Evolutionary conservation across 2,797 vertebrate genomes (phyloP), one percentile per base, ranked within the genome.

Genomic region (Ceryle rudis): DNA sequence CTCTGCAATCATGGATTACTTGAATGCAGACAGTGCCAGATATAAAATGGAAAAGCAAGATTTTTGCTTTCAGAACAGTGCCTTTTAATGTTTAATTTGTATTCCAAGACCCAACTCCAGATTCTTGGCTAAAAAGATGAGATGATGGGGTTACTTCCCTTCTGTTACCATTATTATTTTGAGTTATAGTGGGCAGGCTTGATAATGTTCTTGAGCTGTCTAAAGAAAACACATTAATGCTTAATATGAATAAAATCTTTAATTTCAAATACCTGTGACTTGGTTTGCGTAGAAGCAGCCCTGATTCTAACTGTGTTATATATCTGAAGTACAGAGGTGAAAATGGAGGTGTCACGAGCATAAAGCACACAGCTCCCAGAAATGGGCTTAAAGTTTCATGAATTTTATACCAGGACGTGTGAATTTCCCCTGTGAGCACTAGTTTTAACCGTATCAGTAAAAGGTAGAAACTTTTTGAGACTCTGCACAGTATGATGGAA

Each of bases 21-120:
- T 71, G 39, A 81, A 61, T 73, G 33, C 16, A 64, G 25, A 54
- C 16, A 3, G 15, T 75, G 19, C 19, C 22, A 21, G 6, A 4
- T 64, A 13, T 81, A 44, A 86, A 78, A 64, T 26, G 60, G 39
- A 73, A 70, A 51, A 77, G 26, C 15, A 19, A 28, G 22, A 33
- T 19, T n/a, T 78, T 70, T 91, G 12, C 42, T 87, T 87, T 62
- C 51, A 73, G 21, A 80, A 70, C n/a, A 35, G 3, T 42, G 10
- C 11, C 16, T 80, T 82, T n/a, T 89, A 75, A 33, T 54, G 17
- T 75, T 64, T 60, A 41, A 52, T 81, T 93, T 74, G 21, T 71
- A 18, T 74, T 86, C 7, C 47, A 52, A 81, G 81, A 6, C 8
- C 5, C 16, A 55, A 19, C 11, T 69, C 72, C 20, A 72, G 15